These are phyloP conservation scores for Chloropsis cyanopogon DNA, from an alignment of 2,113 vertebrate species.

Conservation along the genomic window DNA sequence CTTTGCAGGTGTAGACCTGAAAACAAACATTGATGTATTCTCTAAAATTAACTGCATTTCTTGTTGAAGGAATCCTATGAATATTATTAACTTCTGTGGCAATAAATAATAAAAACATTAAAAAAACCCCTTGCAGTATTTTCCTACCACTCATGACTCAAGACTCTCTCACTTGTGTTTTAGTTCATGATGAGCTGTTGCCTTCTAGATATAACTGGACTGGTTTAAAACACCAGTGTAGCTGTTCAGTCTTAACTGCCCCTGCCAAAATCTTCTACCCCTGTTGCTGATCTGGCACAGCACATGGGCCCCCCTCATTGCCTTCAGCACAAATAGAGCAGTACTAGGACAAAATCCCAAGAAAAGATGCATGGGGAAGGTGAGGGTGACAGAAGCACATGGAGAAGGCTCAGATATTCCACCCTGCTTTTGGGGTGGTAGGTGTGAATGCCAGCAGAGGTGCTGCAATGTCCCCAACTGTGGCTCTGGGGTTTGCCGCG, in stretches of 20 bases:
- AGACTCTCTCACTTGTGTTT: not conserved
- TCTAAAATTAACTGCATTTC: constrained; percentile 26
- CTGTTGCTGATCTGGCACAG: not conserved
- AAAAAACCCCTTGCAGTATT: not conserved
- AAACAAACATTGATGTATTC: not conserved
- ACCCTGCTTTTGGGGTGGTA: not conserved
- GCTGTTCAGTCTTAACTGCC: not conserved
- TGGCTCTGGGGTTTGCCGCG: not conserved
- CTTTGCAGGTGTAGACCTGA: not conserved
- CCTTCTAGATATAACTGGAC: not conserved
- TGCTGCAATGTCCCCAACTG: not conserved
- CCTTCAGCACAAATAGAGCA: not conserved
- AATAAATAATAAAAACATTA: not conserved
- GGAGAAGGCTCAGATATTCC: not conserved
- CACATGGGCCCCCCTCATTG: not conserved
- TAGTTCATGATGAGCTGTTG: not conserved
- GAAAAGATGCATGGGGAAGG: not conserved
- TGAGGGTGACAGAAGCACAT: not conserved
- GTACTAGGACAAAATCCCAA: not conserved
- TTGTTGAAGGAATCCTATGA: not conserved
- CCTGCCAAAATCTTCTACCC: not conserved
- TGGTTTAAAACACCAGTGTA: not conserved
- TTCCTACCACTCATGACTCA: not conserved
- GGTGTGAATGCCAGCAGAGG: not conserved
- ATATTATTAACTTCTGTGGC: not conserved